These are phyloP conservation scores for Drosophila conformis DNA, from an alignment of 2,888 invertebrate species.

Conservation along the genomic window DNA sequence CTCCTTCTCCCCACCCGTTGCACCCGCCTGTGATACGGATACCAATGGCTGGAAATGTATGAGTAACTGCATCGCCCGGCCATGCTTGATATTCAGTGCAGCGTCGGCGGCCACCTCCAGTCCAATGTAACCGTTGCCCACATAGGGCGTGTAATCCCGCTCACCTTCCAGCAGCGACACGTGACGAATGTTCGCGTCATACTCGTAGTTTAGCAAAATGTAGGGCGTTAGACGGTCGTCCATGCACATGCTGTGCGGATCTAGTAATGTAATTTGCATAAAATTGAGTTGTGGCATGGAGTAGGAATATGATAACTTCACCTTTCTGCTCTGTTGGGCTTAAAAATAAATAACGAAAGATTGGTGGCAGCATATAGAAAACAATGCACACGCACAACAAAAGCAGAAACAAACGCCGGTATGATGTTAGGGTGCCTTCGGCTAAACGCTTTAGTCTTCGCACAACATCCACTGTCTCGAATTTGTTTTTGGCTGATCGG, in stretches of 20 bases:
- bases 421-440: constrained; percentile 83
- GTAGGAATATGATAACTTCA: constrained; percentile 33
- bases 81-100: constrained; percentile 88
- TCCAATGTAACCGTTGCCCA: constrained; percentile 91
- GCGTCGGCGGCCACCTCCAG: constrained; percentile 88
- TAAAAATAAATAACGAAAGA: constrained; percentile 88
- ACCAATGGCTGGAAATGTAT: constrained; percentile 89
- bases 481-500: constrained; percentile 83
- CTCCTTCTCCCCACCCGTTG: constrained; percentile 86
- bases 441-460: constrained; percentile 81
- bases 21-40: constrained; percentile 84
- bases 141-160: constrained; percentile 89
- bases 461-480: constrained; percentile 82
- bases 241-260: constrained; percentile 88
- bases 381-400: constrained; percentile 87
- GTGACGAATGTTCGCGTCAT: constrained; percentile 89
- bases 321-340: constrained; percentile 85
- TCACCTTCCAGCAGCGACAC: constrained; percentile 86
- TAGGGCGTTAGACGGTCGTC: constrained; percentile 88
- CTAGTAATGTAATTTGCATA: constrained; percentile 46
- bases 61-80: constrained; percentile 88
- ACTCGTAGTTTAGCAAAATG: constrained; percentile 87
- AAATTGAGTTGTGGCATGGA: not conserved
- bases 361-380: constrained; percentile 88
- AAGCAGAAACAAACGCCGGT: constrained; percentile 83